Evolutionary conservation across 2,888 invertebrate species (phyloP).

Genomic region (Eustalomyia histrio): DNA sequence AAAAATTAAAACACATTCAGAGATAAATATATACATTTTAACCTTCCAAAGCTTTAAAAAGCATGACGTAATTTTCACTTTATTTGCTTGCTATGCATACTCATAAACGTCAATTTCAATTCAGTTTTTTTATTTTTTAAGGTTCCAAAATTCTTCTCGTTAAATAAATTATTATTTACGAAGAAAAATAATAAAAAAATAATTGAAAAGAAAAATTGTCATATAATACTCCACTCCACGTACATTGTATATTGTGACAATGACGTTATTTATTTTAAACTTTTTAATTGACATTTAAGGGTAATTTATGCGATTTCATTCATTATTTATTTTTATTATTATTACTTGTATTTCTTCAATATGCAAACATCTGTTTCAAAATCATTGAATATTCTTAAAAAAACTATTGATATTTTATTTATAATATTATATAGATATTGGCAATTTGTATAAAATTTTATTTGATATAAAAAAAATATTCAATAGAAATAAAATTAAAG

Average conservation of each 20-base stretch:
- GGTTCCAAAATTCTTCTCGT: slow-evolving; percentile 38
- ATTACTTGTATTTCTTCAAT: slow-evolving; percentile 4
- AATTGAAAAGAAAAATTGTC: slow-evolving; percentile 38
- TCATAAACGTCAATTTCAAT: slow-evolving; percentile 58
- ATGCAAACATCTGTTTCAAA: slow-evolving; percentile 55
- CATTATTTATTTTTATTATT: neutral
- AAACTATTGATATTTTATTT: slow-evolving; percentile 30
- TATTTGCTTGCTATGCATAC: slow-evolving; percentile 53
- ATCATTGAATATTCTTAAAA: slow-evolving; percentile 62
- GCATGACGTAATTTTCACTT: slow-evolving; percentile 59
- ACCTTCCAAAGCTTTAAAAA: slow-evolving; percentile 55
- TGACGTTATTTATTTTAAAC: slow-evolving; percentile 51
- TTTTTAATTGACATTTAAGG: slow-evolving; percentile 64
- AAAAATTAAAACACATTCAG: slow-evolving; percentile 6
- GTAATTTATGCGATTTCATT: slow-evolving; percentile 59
- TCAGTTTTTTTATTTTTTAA: slow-evolving; percentile 41
- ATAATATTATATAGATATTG: slow-evolving; percentile 12
- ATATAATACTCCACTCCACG: slow-evolving; percentile 33
- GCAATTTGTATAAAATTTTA: slow-evolving; percentile 6
- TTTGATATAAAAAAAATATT: slow-evolving; percentile 1
- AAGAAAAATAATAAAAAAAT: no score
- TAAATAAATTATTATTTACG: slow-evolving; percentile 30
- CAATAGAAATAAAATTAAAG: slow-evolving; percentile 6
- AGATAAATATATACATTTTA: slow-evolving; percentile 44
- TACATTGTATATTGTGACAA: slow-evolving; percentile 11